Percentiles rank a stretch among this genome's conserved stretches.
These are phyloP conservation scores for Benitochromis conjunctus DNA, from an alignment of 2,113 vertebrate genomes.

Conservation along the genomic window DNA sequence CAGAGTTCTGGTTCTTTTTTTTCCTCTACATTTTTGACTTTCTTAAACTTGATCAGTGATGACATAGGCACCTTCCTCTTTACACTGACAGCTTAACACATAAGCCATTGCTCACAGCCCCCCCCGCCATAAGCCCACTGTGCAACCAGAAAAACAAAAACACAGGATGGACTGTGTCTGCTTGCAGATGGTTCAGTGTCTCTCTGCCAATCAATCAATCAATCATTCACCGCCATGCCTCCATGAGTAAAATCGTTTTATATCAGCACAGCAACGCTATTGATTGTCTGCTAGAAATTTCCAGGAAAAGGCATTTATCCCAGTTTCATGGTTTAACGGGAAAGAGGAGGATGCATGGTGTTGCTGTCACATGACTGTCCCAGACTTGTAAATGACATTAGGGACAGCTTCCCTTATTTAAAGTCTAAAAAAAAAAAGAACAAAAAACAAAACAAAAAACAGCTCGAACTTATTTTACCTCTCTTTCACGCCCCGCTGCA, in stretches of 20 bases:
- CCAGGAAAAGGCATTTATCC: slow-evolving; percentile 13
- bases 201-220: slow-evolving; percentile 6
- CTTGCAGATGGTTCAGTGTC: slow-evolving; percentile 22
- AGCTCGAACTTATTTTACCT: neutral
- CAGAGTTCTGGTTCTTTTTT: neutral
- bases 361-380: neutral
- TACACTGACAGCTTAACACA: neutral
- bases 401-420: neutral
- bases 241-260: slow-evolving; percentile 20
- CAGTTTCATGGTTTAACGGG: neutral
- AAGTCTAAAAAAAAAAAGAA: rapidly evolving
- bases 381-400: neutral
- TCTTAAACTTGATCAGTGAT: neutral
- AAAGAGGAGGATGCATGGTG: neutral
- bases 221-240: slow-evolving; percentile 1
- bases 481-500: neutral
- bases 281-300: slow-evolving; percentile 35
- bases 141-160: neutral
- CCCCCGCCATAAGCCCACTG: neutral
- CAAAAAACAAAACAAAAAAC: neutral
- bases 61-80: neutral
- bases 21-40: neutral
- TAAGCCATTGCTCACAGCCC: neutral
- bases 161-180: neutral
- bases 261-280: slow-evolving; percentile 36